Percentiles rank a stretch among this genome's conserved stretches.
These are phyloP conservation scores for Hyaena hyaena DNA, from an alignment of 2,113 vertebrate species.

Conservation along the genomic window DNA sequence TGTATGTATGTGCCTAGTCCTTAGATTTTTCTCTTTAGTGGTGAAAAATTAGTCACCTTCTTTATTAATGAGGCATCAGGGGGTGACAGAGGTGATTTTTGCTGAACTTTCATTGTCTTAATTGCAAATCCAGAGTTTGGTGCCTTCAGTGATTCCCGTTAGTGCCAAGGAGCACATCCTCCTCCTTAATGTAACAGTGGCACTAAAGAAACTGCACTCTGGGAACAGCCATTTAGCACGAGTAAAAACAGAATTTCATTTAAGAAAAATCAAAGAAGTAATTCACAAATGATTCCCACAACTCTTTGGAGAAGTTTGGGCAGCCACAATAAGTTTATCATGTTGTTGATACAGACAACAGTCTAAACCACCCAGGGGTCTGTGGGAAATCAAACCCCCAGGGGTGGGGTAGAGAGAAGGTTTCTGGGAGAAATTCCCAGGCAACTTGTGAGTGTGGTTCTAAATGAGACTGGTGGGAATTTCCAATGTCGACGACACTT, in stretches of 20 bases:
- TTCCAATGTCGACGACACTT: slow-evolving; percentile 47
- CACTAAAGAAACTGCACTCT: slow-evolving; percentile 18
- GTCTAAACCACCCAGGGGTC: slow-evolving; percentile 48
- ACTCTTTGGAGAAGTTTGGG: slow-evolving; percentile 36
- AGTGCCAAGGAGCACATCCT: background rate
- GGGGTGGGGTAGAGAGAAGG: background rate
- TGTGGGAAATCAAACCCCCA: slow-evolving; percentile 71
- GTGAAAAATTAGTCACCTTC: slow-evolving; percentile 17
- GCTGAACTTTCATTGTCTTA: background rate
- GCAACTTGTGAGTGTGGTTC: slow-evolving; percentile 67
- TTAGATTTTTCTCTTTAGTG: slow-evolving; percentile 32
- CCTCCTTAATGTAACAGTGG: background rate
- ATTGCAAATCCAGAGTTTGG: background rate
- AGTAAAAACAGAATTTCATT: slow-evolving; percentile 56
- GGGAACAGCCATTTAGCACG: slow-evolving; percentile 60
- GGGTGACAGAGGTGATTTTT: background rate
- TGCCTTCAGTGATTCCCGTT: background rate
- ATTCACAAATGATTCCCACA: slow-evolving; percentile 47
- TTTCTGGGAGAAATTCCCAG: slow-evolving; percentile 76
- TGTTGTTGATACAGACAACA: slow-evolving; percentile 12
- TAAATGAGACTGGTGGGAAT: slow-evolving; percentile 65
- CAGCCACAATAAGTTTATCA: slow-evolving; percentile 53
- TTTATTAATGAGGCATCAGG: background rate
- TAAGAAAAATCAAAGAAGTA: slow-evolving; percentile 62
- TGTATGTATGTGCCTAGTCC: background rate